Evolutionary conservation across 1,140 invertebrate genomes (phyloP), one percentile per base, ranked within the genome.

Genomic region (Aphelenchoides fujianensis): DNA sequence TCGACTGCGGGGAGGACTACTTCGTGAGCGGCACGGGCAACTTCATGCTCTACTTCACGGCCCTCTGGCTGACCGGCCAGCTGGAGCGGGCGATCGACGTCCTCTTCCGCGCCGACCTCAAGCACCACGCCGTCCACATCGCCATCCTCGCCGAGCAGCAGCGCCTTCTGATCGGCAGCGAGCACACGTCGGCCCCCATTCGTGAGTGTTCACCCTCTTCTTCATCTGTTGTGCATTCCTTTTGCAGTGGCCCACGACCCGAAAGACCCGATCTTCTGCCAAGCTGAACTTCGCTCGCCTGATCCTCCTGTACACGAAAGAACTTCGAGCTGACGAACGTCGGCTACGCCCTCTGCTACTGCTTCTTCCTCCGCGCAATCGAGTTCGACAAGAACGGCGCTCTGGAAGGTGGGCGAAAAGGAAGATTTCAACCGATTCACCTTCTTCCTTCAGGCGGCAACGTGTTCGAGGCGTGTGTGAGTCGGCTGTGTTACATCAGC

Each of bases 391-490:
- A 59, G 35, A 34, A 66, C 48, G 48, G 16, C 55, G 53, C 37
- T 30, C 23, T 59, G 2, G 63, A 37, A 31, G 32, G 63, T 66
- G 23, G 23, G 31, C 53, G 37, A 2, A 3, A 16, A 59, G 23
- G 23, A 7, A 32, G 30, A 2, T 62, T 7, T 19, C 27, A 31
- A 35, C 2, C 66, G 19, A 48, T 16, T 27, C 5, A 27, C 23
- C 16, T 23, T 32, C 16, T 34, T 3, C 32, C 35, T 79, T 64
- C 34, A 82, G 68, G 71, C 32, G 19, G 36, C 16, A 82, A 77
- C 55, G 64, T 83, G 1, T 83, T 83, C 62, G 80, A 82, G 32
- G 71, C 79, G 7, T 83, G 80, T 53, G 78, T 83, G 9, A 83
- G 80, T 57, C 75, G 83, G 34, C 36, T 79, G 1, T 74, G 77